Conservation (phyloP, 2,113 vertebrate genomes). For the Sclerurus mexicanus region DNA sequence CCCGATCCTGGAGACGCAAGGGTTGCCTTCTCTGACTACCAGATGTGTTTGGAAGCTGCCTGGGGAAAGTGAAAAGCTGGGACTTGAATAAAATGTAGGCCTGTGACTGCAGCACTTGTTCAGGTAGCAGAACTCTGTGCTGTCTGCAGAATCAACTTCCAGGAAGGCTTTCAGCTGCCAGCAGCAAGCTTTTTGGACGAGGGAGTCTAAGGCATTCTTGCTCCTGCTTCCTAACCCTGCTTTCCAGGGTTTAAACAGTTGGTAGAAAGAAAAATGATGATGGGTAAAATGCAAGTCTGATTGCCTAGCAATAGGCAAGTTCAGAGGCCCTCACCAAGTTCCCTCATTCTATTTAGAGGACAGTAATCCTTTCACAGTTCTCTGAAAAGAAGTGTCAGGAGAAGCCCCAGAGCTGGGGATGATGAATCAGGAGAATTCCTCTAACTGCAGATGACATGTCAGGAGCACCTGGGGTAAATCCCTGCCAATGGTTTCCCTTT, state of each 20-base stretch:
- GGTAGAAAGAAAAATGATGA: background rate
- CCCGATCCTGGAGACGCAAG: fast-evolving
- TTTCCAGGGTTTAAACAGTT: background rate
- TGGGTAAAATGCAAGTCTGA: background rate
- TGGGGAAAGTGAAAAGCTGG: background rate
- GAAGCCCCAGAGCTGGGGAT: background rate
- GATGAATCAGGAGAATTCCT: background rate
- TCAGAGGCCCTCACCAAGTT: background rate
- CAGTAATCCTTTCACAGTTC: background rate
- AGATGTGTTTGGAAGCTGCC: background rate
- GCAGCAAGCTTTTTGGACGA: background rate
- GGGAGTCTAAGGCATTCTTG: background rate
- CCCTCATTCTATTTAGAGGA: background rate
- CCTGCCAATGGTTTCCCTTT: background rate
- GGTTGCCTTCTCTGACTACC: background rate
- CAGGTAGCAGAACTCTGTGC: background rate
- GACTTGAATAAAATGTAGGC: background rate
- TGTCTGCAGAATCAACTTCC: background rate
- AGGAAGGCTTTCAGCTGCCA: background rate
- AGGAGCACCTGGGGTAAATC: background rate
- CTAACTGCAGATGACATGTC: background rate
- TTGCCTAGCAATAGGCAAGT: background rate
- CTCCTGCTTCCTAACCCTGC: background rate
- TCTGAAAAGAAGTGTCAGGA: background rate
- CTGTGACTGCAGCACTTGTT: background rate